Conservation (phyloP, 23 tunicate genomes). For the Halocynthia aurantium region DNA sequence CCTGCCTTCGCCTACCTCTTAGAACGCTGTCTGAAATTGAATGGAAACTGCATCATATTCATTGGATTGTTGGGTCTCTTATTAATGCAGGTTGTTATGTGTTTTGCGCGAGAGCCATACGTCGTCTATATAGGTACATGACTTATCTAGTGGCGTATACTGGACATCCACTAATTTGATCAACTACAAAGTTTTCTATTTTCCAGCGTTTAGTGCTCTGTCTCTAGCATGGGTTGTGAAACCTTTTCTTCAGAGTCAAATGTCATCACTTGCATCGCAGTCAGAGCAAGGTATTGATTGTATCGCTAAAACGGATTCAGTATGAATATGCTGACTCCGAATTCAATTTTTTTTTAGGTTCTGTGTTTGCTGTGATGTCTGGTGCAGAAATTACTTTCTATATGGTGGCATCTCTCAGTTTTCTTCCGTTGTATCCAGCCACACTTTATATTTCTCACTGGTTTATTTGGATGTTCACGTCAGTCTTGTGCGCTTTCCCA, state of each 20-base stretch:
- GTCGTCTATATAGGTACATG: slow-evolving; percentile 44
- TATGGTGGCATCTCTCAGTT: slow-evolving; percentile 45
- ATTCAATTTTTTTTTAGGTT: slow-evolving; percentile 21
- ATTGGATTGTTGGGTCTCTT: slow-evolving; percentile 13
- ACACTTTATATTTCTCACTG: slow-evolving; percentile 62
- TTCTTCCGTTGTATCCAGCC: slow-evolving; percentile 47
- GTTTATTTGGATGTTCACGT: slow-evolving; percentile 58
- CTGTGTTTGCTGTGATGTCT: slow-evolving; percentile 72
- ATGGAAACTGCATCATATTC: slow-evolving; percentile 26
- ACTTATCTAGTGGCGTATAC: neutral
- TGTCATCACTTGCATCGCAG: slow-evolving; percentile 55
- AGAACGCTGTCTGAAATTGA: slow-evolving; percentile 12
- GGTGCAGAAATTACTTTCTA: slow-evolving; percentile 50
- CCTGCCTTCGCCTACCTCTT: slow-evolving; percentile 31
- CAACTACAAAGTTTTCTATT: neutral
- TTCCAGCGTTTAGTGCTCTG: slow-evolving; percentile 31
- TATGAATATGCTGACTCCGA: too few species aligned
- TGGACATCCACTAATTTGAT: neutral
- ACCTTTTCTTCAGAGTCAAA: slow-evolving; percentile 63
- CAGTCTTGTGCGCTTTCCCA: slow-evolving; percentile 38
- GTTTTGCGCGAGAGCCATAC: slow-evolving; percentile 17
- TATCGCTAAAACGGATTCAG: too few species aligned
- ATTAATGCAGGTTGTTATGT: slow-evolving; percentile 8
- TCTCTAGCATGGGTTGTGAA: slow-evolving; percentile 24
- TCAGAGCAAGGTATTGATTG: slow-evolving; percentile 64